Base-by-base conservation (phyloP, 2,888 invertebrate genomes). In the Andrena flavipes region DNA sequence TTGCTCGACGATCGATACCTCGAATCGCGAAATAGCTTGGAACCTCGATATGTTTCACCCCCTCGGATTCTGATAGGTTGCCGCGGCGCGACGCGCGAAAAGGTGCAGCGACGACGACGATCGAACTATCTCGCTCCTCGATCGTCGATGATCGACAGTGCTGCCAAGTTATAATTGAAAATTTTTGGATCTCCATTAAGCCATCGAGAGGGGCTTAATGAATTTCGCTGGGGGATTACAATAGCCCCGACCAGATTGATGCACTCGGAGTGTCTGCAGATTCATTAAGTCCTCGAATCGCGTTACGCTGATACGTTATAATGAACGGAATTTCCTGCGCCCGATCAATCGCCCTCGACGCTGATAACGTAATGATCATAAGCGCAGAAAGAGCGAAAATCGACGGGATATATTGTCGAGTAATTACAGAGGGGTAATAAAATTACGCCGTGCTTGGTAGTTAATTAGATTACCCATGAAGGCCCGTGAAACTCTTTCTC, bases 111-210 rank as follows among this genome's bases (percentile, higher is more conserved):
- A 26, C 10, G 23, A 23, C 23, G 56, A 16, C 42, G 42, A 42
- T 42, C 23, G 4, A 8, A 13, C n/a, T 20, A 10, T 26, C 56
- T 26, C 56, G 16, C 23, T 23, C 2, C 23, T 42, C 20, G n/a
- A 26, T 48, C 49, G 16, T 2, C 23, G 33, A 20, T 23, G 35
- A 69, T 69, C 75, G 69, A 26, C 10, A 56, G 23, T 51, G 13
- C 23, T 56, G 56, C 29, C 56, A 54, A 76, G 70, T 67, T 80
- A 71, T 78, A 80, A 80, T 80, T 80, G 67, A 78, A 56, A 67
- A 63, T 78, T 80, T 80, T 77, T 63, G 51, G 51, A 71, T 71
- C 35, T 8, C 70, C 62, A 42, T 67, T 48, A 62, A 54, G 65
- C 67, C 26, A 42, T 42, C 42, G 42, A 42, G 42, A 5, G 29